phyloP scores from a whole-genome alignment of 2,113 vertebrate genomes.

The Pomatostomus ruficeps region DNA sequence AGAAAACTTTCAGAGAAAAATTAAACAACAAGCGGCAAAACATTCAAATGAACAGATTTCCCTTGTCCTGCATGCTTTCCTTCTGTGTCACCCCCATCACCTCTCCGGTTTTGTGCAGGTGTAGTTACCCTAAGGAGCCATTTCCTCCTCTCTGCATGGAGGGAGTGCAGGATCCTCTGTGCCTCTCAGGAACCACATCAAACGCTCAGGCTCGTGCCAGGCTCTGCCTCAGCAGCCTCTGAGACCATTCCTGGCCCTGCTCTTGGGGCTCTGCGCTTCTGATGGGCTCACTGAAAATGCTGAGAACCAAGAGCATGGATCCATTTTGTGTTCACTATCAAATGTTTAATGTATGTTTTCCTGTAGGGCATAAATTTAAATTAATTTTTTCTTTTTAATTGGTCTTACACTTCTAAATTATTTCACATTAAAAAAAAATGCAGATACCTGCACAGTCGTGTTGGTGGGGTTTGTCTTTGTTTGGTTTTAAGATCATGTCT shows the following conservation, averaged over 20 bases:
- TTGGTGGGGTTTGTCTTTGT: not conserved
- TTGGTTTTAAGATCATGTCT: not conserved
- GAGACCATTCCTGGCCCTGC: not conserved
- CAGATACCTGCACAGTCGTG: not conserved
- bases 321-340: not conserved
- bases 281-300: not conserved
- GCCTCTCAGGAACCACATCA: not conserved
- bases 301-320: not conserved
- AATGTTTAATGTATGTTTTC: not conserved
- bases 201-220: fast-evolving
- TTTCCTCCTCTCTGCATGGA: not conserved
- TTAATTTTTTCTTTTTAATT: not conserved
- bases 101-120: not conserved
- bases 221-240: not conserved
- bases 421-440: not conserved
- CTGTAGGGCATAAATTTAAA: not conserved
- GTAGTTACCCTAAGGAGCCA: not conserved
- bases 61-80: not conserved
- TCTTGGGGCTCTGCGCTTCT: not conserved
- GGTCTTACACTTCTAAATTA: not conserved
- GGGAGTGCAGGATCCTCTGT: not conserved
- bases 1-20: not conserved
- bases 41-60: not conserved
- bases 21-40: not conserved
- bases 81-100: not conserved